phyloP scores from a whole-genome alignment of 1,140 invertebrate genomes.

The Solen grandis region DNA sequence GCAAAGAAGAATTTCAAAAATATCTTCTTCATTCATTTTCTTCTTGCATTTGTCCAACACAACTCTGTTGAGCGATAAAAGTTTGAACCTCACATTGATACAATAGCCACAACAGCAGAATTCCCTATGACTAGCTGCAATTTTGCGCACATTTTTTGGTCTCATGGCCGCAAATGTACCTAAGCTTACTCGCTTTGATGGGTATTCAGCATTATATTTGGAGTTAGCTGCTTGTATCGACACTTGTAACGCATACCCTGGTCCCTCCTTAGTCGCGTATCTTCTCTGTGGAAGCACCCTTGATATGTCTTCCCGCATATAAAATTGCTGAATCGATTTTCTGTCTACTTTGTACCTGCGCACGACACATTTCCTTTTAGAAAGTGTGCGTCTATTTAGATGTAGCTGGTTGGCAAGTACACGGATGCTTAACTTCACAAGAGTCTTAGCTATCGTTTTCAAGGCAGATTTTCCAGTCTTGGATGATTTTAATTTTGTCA shows the following conservation, averaged over 20 bases:
- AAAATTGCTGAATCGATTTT: conserved; percentile 3
- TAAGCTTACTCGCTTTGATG: conserved; percentile 3
- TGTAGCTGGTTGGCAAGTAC: conserved; percentile 2
- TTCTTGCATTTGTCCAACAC: conserved; percentile 11
- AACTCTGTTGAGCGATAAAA: conserved; percentile 1
- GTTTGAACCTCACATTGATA: conserved; percentile 21
- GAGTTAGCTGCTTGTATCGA: not conserved
- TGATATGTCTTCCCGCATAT: conserved; percentile 18
- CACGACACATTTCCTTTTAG: not conserved
- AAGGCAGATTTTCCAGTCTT: conserved; percentile 1
- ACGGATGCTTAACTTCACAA: conserved; percentile 3
- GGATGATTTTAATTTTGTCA: conserved; percentile 3
- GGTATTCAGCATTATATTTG: conserved; percentile 3
- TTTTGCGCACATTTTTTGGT: conserved; percentile 3
- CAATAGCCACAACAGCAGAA: conserved; percentile 28
- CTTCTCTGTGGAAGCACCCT: conserved; percentile 6
- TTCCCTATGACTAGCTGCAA: not conserved
- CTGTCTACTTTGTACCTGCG: conserved; percentile 2
- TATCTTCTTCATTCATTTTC: not conserved
- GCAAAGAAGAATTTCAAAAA: conserved; percentile 14
- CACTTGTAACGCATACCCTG: conserved; percentile 24
- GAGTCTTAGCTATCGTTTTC: not conserved
- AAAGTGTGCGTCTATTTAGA: conserved; percentile 1
- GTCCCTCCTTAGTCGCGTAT: conserved; percentile 3
- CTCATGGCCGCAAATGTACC: not conserved